A percentile compares a stretch with the other conserved stretches of the same genome.
These are phyloP conservation scores for Stenolophus ochropezus DNA, from an alignment of 2,888 invertebrate genomes.

Conservation along the genomic window DNA sequence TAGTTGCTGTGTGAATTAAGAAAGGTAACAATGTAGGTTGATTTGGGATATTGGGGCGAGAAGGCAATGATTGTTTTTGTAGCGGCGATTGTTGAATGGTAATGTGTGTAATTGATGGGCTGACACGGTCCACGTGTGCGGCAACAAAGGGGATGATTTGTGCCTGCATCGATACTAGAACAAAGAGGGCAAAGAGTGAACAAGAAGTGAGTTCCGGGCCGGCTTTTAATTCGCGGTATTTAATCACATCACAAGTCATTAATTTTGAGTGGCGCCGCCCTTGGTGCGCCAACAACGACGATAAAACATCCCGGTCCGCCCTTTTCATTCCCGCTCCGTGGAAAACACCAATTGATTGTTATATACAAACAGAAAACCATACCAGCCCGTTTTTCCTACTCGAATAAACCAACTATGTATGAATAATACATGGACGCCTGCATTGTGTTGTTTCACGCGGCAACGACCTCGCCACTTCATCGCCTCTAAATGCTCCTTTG, in stretches of 20 bases:
- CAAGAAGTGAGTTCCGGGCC: slow-evolving; percentile 18
- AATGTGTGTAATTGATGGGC: not conserved
- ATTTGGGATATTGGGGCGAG: too few species aligned
- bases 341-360: slow-evolving; percentile 60
- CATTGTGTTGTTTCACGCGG: slow-evolving; percentile 46
- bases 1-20: not conserved
- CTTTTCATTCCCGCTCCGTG: slow-evolving; percentile 56
- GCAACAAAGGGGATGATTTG: not conserved
- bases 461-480: slow-evolving; percentile 15
- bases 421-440: slow-evolving; percentile 55
- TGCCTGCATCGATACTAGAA: slow-evolving; percentile 44
- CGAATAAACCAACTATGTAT: slow-evolving; percentile 59
- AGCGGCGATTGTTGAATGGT: not conserved
- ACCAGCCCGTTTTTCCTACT: slow-evolving; percentile 54
- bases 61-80: not conserved
- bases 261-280: slow-evolving; percentile 60
- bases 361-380: slow-evolving; percentile 59
- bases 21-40: not conserved
- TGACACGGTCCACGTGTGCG: not conserved
- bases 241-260: slow-evolving; percentile 60
- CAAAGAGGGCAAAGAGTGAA: slow-evolving; percentile 37
- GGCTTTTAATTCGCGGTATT: slow-evolving; percentile 59
- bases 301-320: slow-evolving; percentile 56
- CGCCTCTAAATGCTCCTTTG: slow-evolving; percentile 24
- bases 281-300: slow-evolving; percentile 52